A percentile compares a stretch with the other conserved stretches of the same genome.
Evolutionary conservation across 37 sponge, comb jelly and placozoan genomes (phyloP).

Genomic region (Cladorhizidae sp.): DNA sequence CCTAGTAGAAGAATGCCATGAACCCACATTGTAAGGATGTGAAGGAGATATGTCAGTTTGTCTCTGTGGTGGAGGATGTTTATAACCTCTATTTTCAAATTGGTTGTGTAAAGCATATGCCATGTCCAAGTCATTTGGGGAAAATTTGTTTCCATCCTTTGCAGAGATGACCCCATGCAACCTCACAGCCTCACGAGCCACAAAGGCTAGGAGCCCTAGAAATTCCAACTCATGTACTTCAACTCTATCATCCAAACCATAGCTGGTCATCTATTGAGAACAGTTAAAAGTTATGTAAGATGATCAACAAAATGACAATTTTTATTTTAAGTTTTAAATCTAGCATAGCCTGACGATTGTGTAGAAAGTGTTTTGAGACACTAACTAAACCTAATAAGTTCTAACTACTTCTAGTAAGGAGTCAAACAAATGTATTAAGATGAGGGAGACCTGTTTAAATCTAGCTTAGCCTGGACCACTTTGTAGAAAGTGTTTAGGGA

Average conservation of each 20-base stretch:
- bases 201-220: conserved; percentile 66
- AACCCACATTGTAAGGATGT: not conserved
- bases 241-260: conserved; percentile 65
- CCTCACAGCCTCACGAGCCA: conserved; percentile 61
- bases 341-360: not conserved
- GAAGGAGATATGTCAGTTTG: not conserved
- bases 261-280: conserved; percentile 40
- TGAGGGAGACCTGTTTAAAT: too few relatives aligned
- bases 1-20: not conserved
- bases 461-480: too few relatives aligned
- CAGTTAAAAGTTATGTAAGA: not conserved
- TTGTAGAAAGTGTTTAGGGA: too few relatives aligned
- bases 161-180: not conserved
- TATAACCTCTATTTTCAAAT: not conserved
- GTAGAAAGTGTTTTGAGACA: too few relatives aligned
- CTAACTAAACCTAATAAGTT: too few relatives aligned
- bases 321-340: not conserved
- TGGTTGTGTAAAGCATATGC: conserved; percentile 58
- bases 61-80: not conserved
- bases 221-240: conserved; percentile 83
- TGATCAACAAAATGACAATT: not conserved
- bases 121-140: conserved; percentile 62
- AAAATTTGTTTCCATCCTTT: conserved; percentile 32
- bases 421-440: too few relatives aligned
- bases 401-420: too few relatives aligned